Evolutionary conservation across 2,888 invertebrate genomes (phyloP).

Genomic region (Hydroisotoma schaefferi): DNA sequence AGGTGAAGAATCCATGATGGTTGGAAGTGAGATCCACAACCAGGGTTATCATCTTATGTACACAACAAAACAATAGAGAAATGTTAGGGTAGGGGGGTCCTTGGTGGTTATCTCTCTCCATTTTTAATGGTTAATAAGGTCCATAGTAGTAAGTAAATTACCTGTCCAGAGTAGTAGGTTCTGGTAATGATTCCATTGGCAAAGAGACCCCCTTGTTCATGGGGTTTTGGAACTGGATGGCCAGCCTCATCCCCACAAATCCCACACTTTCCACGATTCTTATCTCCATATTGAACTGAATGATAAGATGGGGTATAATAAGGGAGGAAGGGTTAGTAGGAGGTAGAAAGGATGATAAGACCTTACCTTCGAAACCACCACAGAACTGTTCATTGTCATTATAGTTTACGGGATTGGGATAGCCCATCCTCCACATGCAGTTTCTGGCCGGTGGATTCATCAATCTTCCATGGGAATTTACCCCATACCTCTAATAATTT

Average conservation of each 20-base stretch:
- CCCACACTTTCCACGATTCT: constrained; percentile 74
- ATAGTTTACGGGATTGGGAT: constrained; percentile 89
- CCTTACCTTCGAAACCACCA: constrained; percentile 62
- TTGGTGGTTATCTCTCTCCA: background rate
- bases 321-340: background rate
- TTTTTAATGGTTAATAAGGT: background rate
- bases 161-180: constrained; percentile 79
- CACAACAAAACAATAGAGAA: background rate
- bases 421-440: constrained; percentile 93
- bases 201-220: constrained; percentile 82
- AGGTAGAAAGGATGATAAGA: background rate
- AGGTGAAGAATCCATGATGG: constrained; percentile 80
- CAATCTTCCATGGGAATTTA: constrained; percentile 69
- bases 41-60: constrained; percentile 66
- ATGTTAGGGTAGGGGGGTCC: background rate
- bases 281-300: constrained; percentile 26
- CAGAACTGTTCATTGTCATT: constrained; percentile 92
- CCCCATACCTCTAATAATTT: too few species aligned
- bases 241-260: constrained; percentile 84
- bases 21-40: constrained; percentile 86
- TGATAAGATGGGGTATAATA: background rate
- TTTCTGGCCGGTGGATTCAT: constrained; percentile 91
- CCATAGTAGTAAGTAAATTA: constrained; percentile 50
- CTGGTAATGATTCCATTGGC: constrained; percentile 79
- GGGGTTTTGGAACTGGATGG: constrained; percentile 68